Percentiles rank a stretch among this genome's conserved stretches.
These are phyloP conservation scores for Phataginus tetradactyla DNA, from an alignment of 2,797 vertebrate species.

Conservation along the genomic window DNA sequence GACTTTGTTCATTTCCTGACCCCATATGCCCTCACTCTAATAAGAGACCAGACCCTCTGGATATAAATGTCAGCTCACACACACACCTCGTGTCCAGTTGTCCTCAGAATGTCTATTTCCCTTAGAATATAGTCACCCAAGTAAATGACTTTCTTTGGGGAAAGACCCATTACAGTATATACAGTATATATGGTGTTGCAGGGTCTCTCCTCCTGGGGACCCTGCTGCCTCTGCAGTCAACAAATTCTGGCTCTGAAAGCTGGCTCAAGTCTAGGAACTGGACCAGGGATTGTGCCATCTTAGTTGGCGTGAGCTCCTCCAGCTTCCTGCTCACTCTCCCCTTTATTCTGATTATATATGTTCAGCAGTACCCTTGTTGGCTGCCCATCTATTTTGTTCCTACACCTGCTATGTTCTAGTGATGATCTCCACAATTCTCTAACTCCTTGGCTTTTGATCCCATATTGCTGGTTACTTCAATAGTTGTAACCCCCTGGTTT, in stretches of 20 bases:
- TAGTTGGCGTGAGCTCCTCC: neutral
- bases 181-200: neutral
- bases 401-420: neutral
- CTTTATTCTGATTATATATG: neutral
- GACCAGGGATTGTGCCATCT: neutral
- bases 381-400: neutral
- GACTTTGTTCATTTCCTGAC: neutral
- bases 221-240: neutral
- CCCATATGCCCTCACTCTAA: neutral
- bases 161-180: neutral
- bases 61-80: neutral
- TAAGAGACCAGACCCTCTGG: neutral
- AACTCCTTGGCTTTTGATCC: neutral
- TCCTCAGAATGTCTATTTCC: neutral
- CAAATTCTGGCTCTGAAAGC: neutral
- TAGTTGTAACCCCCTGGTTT: neutral
- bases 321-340: neutral
- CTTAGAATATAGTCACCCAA: neutral
- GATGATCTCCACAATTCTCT: neutral
- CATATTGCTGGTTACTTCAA: neutral
- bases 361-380: neutral
- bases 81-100: neutral
- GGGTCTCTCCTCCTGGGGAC: neutral
- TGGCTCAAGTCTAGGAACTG: neutral
- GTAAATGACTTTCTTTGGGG: neutral